Evolutionary conservation across 2,888 invertebrate genomes (phyloP).

Genomic region (Ophraella communa): DNA sequence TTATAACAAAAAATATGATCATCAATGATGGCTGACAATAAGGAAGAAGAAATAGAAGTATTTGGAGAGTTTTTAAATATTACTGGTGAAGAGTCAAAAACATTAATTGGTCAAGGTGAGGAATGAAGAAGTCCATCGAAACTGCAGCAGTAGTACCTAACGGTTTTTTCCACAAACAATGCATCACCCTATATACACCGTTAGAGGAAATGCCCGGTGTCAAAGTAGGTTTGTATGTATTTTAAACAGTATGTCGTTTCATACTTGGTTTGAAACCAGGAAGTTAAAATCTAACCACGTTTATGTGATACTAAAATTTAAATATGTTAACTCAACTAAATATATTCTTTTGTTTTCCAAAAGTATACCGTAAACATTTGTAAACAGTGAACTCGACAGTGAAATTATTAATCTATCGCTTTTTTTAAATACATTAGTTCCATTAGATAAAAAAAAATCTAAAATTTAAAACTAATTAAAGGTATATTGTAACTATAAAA

Average conservation of each 20-base stretch:
- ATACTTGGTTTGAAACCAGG: constrained; percentile 2
- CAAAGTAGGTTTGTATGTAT: constrained; percentile 8
- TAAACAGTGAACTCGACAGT: not conserved
- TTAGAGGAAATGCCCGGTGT: constrained; percentile 7
- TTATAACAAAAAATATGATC: too few relatives aligned
- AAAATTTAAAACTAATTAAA: too few relatives aligned
- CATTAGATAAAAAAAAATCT: too few relatives aligned
- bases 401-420: too few relatives aligned
- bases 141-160: not conserved
- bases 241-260: not conserved
- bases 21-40: too few relatives aligned
- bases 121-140: too few relatives aligned
- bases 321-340: not conserved
- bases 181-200: not conserved
- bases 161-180: not conserved
- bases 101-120: too few relatives aligned
- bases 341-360: not conserved
- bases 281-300: not conserved
- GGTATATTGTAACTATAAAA: too few relatives aligned
- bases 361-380: not conserved
- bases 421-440: too few relatives aligned
- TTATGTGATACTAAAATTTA: not conserved
- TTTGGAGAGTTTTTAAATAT: too few relatives aligned
- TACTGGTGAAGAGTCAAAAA: too few relatives aligned
- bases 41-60: too few relatives aligned